Evolutionary conservation across 2,888 invertebrate genomes (phyloP).

Genomic region (Phyllotreta striolata): DNA sequence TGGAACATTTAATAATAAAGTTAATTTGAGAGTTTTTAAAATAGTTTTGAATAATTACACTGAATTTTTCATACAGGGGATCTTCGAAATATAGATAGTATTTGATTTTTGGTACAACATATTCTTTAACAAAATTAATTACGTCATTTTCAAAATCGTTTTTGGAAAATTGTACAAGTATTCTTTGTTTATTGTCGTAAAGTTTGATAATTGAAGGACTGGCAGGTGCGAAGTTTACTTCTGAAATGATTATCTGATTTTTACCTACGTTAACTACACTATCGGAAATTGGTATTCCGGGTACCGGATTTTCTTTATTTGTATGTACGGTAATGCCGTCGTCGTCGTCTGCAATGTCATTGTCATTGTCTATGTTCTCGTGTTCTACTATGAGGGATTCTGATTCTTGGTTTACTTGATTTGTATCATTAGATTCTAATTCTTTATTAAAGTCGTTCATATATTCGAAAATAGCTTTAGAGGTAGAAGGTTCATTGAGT

Average conservation of each 20-base stretch:
- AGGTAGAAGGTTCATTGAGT: too few relatives aligned
- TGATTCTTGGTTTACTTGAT: too few relatives aligned
- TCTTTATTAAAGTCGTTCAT: too few relatives aligned
- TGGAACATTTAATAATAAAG: not conserved
- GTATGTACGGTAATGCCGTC: conserved; percentile 21
- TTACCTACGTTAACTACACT: conserved; percentile 3
- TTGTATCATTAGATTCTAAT: conserved; percentile 36
- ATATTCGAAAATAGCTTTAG: too few relatives aligned
- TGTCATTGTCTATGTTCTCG: too few relatives aligned
- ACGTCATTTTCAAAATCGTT: not conserved
- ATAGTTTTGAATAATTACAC: conserved; percentile 8
- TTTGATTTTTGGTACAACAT: conserved; percentile 12
- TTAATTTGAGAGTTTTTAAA: conserved; percentile 11
- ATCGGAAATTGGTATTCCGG: conserved; percentile 9
- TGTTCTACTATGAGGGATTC: too few relatives aligned
- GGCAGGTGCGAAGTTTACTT: not conserved
- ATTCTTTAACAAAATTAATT: conserved; percentile 4
- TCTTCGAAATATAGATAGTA: conserved; percentile 13
- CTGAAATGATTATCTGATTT: conserved; percentile 25
- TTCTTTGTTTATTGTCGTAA: not conserved
- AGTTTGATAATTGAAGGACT: too few relatives aligned
- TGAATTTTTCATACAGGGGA: not conserved
- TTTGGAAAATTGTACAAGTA: conserved; percentile 11
- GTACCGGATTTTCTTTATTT: conserved; percentile 21
- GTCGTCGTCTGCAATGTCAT: too few relatives aligned